These are phyloP conservation scores for Lineus longissimus DNA, from an alignment of 1,140 invertebrate genomes.

Conservation along the genomic window DNA sequence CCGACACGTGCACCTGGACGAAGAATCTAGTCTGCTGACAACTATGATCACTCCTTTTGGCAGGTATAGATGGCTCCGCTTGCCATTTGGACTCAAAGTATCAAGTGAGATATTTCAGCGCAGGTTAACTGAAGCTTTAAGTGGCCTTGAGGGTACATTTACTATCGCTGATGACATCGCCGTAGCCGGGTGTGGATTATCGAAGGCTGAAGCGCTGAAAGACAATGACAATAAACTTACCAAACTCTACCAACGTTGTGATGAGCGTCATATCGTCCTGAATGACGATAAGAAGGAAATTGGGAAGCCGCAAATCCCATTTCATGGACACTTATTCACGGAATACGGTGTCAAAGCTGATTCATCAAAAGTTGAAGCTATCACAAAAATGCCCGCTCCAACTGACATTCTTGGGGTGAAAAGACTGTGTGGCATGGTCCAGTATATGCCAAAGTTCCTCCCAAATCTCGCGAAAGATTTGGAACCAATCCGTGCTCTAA, in stretches of 20 bases:
- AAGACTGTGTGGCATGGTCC: conserved; percentile 36
- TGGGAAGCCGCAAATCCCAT: conserved; percentile 30
- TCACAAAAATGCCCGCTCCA: conserved; percentile 40
- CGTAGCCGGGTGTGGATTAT: conserved; percentile 16
- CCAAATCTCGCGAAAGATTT: conserved; percentile 41
- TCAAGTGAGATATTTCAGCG: conserved; percentile 18
- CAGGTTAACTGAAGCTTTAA: conserved; percentile 14
- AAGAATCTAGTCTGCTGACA: conserved; percentile 26
- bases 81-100: conserved; percentile 50
- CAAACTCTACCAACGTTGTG: conserved; percentile 11
- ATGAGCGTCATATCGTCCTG: conserved; percentile 18
- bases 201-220: background rate
- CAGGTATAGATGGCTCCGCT: conserved; percentile 36
- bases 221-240: conserved; percentile 13
- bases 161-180: conserved; percentile 24
- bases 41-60: conserved; percentile 51
- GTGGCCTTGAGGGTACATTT: conserved; percentile 15
- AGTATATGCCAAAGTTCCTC: conserved; percentile 45
- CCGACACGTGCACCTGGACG: conserved; percentile 24
- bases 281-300: conserved; percentile 22
- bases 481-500: conserved; percentile 26
- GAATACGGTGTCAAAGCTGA: conserved; percentile 36
- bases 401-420: conserved; percentile 18
- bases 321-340: conserved; percentile 46
- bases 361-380: conserved; percentile 39